Evolutionary conservation across 2,797 vertebrate species (phyloP).

Genomic region (Neostethus bicornis): DNA sequence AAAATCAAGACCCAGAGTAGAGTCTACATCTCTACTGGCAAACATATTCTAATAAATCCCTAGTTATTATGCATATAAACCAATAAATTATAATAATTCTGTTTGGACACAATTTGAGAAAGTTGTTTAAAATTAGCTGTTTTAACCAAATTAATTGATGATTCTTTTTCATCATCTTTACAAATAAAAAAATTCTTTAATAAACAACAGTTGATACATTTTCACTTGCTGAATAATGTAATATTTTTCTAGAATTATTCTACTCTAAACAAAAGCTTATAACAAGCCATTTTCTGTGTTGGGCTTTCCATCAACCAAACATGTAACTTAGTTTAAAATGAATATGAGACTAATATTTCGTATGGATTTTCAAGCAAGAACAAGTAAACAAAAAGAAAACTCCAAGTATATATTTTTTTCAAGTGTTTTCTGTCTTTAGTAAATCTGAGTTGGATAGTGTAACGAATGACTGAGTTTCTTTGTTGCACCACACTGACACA

Average conservation of each 20-base stretch:
- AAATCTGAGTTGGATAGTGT: background rate
- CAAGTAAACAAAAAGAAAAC: background rate
- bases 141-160: background rate
- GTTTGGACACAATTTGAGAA: background rate
- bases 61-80: no score
- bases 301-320: no score
- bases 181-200: no score
- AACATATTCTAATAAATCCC: no score
- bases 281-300: no score
- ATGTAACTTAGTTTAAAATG: background rate
- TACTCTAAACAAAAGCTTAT: no score
- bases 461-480: background rate
- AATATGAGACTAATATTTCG: background rate
- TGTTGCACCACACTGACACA: conserved; percentile 10
- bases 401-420: no score
- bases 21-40: background rate
- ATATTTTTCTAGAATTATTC: no score
- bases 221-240: background rate
- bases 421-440: background rate
- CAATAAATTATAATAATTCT: background rate
- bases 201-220: no score
- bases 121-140: background rate
- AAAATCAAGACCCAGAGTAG: background rate
- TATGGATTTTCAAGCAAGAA: background rate
- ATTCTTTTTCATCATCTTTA: background rate